Evolutionary conservation across 2,797 vertebrate species (phyloP).

Genomic region (Adelosebastes latens): DNA sequence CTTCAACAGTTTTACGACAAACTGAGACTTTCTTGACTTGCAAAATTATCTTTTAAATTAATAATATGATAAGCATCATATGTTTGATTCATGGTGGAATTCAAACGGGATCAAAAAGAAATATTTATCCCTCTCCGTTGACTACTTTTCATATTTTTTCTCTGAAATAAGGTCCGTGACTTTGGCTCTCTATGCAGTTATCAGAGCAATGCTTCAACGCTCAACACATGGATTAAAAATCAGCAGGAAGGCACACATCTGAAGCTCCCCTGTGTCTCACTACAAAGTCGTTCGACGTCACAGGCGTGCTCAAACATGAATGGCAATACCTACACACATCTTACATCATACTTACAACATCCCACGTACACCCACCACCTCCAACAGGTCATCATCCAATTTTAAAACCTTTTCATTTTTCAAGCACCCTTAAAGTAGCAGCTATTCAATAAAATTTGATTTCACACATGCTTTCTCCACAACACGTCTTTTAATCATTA

Average conservation of each 20-base stretch:
- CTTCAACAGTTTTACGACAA: too few relatives aligned
- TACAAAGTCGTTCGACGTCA: background rate
- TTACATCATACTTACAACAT: background rate
- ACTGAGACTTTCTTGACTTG: too few relatives aligned
- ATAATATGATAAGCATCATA: too few relatives aligned
- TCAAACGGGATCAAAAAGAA: too few relatives aligned
- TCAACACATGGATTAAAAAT: background rate
- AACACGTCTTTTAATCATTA: background rate
- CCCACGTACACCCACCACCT: background rate
- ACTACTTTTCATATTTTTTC: too few relatives aligned
- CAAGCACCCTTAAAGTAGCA: background rate
- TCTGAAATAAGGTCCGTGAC: too few relatives aligned
- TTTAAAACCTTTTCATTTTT: background rate
- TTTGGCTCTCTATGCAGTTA: background rate
- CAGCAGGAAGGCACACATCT: background rate
- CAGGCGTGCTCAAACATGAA: background rate
- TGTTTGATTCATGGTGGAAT: too few relatives aligned
- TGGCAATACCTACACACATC: background rate
- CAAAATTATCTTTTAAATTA: too few relatives aligned
- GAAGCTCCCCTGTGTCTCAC: background rate
- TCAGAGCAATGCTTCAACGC: background rate
- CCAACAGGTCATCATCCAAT: background rate
- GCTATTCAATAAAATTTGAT: background rate
- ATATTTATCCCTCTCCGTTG: too few relatives aligned
- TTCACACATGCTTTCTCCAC: background rate